phyloP scores from a whole-genome alignment of 2,797 vertebrate species.

The Coluber constrictor region DNA sequence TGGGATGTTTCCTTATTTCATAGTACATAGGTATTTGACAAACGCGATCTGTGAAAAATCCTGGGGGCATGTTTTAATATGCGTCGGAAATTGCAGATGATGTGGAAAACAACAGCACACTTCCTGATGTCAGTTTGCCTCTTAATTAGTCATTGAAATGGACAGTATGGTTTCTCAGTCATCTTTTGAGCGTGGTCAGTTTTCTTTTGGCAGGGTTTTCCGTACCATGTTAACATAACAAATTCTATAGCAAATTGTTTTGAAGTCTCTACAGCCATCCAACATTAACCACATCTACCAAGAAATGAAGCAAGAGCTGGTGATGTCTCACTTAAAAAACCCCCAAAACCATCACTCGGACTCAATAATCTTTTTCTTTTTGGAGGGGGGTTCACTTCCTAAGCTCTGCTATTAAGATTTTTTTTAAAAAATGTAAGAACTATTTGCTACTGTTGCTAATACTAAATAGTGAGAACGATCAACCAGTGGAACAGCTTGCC shows the following conservation, averaged over 20 bases:
- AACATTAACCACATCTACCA: neutral
- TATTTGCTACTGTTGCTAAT: neutral
- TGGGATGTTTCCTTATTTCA: neutral
- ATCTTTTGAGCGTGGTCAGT: neutral
- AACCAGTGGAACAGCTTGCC: too few relatives aligned
- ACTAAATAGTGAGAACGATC: too few relatives aligned
- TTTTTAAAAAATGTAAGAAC: too few relatives aligned
- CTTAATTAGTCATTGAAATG: neutral
- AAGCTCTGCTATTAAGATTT: neutral
- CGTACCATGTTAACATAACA: neutral
- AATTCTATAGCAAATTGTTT: neutral
- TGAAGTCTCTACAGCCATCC: neutral
- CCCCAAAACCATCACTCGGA: neutral
- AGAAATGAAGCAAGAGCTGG: neutral
- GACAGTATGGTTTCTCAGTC: neutral
- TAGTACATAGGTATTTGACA: neutral
- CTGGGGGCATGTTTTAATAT: neutral
- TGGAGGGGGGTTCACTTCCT: neutral
- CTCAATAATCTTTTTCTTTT: neutral
- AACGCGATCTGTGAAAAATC: neutral
- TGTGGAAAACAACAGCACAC: neutral
- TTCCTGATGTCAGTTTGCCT: neutral
- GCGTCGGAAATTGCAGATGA: neutral
- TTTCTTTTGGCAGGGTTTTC: neutral
- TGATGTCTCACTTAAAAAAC: neutral